Percentiles rank a stretch among this genome's conserved stretches.
phyloP scores from a whole-genome alignment of 1,140 invertebrate species.

The Cyclina sinensis region DNA sequence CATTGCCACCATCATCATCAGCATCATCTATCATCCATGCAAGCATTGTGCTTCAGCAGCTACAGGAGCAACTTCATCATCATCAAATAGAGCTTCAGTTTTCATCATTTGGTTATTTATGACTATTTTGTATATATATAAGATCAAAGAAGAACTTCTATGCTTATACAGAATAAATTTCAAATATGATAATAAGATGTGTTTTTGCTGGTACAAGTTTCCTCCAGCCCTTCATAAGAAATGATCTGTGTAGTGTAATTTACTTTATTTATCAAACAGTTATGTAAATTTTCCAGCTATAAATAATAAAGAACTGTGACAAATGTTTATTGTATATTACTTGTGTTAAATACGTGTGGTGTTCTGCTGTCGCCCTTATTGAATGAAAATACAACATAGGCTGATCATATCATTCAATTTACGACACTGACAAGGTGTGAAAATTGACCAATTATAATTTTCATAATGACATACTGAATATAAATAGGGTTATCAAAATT shows the following conservation, averaged over 20 bases:
- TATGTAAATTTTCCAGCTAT: conserved; percentile 44
- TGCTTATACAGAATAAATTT: neutral
- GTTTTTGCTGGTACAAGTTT: neutral
- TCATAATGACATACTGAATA: conserved; percentile 45
- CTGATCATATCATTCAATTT: conserved; percentile 65
- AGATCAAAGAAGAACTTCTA: neutral
- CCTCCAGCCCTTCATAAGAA: neutral
- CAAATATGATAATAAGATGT: neutral
- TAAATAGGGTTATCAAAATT: conserved; percentile 23
- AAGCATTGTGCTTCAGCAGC: too few species aligned
- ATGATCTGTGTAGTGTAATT: neutral
- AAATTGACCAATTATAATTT: conserved; percentile 68
- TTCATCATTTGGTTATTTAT: too few species aligned
- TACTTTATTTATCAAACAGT: conserved; percentile 38
- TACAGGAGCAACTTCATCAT: too few species aligned
- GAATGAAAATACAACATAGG: neutral
- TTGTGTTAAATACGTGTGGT: neutral
- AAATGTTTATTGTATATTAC: conserved; percentile 27
- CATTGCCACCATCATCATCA: too few species aligned
- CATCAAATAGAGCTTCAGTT: too few species aligned
- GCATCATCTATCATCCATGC: too few species aligned
- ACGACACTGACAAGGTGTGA: conserved; percentile 34
- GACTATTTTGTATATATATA: too few species aligned
- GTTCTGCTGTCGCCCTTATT: conserved; percentile 16
- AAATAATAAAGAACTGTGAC: conserved; percentile 42